These are phyloP conservation scores for Notolabrus celidotus DNA, from an alignment of 2,797 vertebrate species.

Conservation along the genomic window DNA sequence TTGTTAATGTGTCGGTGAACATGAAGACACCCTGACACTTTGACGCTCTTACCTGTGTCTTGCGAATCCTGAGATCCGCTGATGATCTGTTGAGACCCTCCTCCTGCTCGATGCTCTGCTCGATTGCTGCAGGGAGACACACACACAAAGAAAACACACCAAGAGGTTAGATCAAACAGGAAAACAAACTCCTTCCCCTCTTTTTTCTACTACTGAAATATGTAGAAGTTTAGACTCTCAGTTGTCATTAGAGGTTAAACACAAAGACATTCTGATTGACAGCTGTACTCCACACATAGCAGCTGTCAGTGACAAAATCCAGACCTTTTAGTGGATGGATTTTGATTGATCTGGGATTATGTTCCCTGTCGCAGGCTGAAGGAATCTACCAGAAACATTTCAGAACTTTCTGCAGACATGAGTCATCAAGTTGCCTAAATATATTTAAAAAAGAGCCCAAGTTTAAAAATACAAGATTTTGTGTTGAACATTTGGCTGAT, in stretches of 20 bases:
- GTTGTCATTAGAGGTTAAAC: too few relatives aligned
- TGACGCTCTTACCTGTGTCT: conserved; percentile 89
- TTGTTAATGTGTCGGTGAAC: background rate
- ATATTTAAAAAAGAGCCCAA: background rate
- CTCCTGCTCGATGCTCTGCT: conserved; percentile 96
- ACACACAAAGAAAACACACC: conserved; percentile 23
- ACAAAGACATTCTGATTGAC: too few relatives aligned
- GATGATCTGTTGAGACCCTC: conserved; percentile 96
- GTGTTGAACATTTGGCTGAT: background rate
- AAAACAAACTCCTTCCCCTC: background rate
- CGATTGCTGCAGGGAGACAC: conserved; percentile 86
- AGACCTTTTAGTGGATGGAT: too few relatives aligned
- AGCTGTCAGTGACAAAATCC: background rate
- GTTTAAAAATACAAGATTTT: background rate
- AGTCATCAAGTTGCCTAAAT: background rate
- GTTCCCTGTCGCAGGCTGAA: too few relatives aligned
- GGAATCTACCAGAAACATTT: background rate
- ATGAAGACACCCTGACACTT: background rate
- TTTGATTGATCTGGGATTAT: background rate
- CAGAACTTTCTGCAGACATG: background rate
- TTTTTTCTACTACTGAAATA: too few relatives aligned
- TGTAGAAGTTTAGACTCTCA: too few relatives aligned
- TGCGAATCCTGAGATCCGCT: conserved; percentile 94
- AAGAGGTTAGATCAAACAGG: background rate
- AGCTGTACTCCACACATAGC: too few relatives aligned